phyloP scores from a whole-genome alignment of 2,797 vertebrate species.

The Dryobates pubescens region DNA sequence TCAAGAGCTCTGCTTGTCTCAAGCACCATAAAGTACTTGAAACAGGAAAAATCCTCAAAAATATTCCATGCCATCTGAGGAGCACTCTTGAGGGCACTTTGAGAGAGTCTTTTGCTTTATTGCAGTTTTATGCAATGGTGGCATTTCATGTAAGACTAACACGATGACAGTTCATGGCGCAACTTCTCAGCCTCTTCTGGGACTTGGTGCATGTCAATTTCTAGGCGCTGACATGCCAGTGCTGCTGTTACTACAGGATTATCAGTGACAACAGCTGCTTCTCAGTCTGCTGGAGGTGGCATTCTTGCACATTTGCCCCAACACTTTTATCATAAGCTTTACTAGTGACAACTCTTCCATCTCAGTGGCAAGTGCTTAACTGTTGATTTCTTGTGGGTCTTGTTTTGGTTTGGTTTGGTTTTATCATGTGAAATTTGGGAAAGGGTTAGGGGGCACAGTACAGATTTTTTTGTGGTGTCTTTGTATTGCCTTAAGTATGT shows the following conservation, averaged over 20 bases:
- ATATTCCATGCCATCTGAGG: neutral
- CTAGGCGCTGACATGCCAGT: neutral
- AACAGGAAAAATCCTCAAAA: neutral
- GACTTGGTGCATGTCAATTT: neutral
- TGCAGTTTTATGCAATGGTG: neutral
- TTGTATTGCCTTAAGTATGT: neutral
- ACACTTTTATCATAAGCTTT: neutral
- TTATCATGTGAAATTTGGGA: neutral
- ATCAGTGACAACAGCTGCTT: neutral
- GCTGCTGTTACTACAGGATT: neutral
- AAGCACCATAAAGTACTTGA: neutral
- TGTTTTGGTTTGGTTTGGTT: neutral
- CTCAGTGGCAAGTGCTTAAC: neutral
- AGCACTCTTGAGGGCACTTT: neutral
- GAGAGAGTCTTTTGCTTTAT: neutral
- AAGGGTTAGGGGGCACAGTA: rapidly evolving
- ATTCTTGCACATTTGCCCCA: neutral
- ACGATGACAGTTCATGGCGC: neutral
- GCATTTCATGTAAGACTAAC: neutral
- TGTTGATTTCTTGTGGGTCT: neutral
- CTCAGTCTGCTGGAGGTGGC: neutral
- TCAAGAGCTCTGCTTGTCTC: neutral
- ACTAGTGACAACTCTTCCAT: neutral
- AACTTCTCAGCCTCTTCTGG: neutral
- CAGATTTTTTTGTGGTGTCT: neutral